A percentile compares a stretch with the other conserved stretches of the same genome.
Evolutionary conservation across 1,140 invertebrate genomes (phyloP).

Genomic region (Nylanderia fulva): DNA sequence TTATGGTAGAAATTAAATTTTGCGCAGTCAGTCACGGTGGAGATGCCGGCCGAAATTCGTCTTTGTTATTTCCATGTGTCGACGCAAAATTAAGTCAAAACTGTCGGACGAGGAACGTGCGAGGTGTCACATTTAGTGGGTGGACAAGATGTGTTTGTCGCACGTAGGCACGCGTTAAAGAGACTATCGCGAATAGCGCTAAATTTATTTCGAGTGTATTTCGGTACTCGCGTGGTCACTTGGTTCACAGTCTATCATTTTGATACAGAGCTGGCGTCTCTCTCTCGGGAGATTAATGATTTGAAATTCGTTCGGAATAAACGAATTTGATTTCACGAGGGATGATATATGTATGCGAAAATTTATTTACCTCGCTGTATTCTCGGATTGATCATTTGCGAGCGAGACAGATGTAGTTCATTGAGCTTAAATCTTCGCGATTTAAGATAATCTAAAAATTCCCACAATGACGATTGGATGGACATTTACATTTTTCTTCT

Average conservation of each 20-base stretch:
- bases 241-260: neutral
- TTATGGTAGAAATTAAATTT: conserved; percentile 48
- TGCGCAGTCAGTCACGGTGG: conserved; percentile 9
- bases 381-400: neutral
- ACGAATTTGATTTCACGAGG: neutral
- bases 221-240: conserved; percentile 24
- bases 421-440: neutral
- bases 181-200: conserved; percentile 12
- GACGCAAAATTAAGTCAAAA: conserved; percentile 45
- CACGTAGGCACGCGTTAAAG: conserved; percentile 15
- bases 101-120: neutral
- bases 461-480: neutral
- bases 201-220: conserved; percentile 45
- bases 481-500: neutral
- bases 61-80: conserved; percentile 52
- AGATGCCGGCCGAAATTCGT: conserved; percentile 39
- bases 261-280: neutral
- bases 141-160: neutral
- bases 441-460: neutral
- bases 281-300: neutral
- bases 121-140: conserved; percentile 20
- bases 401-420: neutral
- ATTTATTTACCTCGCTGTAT: neutral
- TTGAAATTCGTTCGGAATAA: neutral
- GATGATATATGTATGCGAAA: neutral